Evolutionary conservation across 2,797 vertebrate genomes (phyloP).

Genomic region (Gymnoscopelus microlampas): DNA sequence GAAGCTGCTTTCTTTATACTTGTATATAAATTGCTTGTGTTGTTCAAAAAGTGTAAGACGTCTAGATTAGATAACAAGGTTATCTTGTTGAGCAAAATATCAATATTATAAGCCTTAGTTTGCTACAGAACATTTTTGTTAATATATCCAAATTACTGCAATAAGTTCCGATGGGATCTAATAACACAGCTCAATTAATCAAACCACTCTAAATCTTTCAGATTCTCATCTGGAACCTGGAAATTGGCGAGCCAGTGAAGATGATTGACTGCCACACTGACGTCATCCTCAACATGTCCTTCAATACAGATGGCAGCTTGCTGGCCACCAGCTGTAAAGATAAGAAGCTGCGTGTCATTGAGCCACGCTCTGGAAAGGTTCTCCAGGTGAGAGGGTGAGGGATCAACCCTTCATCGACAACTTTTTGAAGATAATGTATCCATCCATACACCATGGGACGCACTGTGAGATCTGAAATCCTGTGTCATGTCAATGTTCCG

Average conservation of each 20-base stretch:
- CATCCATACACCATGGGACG: background rate
- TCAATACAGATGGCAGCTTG: conserved; percentile 95
- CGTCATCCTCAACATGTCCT: conserved; percentile 97
- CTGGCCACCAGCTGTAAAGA: conserved; percentile 97
- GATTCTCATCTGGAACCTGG: conserved; percentile 99
- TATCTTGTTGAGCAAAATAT: no score
- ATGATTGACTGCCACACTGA: conserved; percentile 98
- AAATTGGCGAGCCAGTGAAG: conserved; percentile 94
- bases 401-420: background rate
- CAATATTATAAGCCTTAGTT: no score
- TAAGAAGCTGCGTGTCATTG: conserved; percentile 92
- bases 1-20: no score
- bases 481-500: no score
- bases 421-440: background rate
- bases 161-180: background rate
- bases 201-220: conserved; percentile 51
- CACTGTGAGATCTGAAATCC: background rate
- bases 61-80: no score
- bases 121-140: no score
- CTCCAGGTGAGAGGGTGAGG: conserved; percentile 84
- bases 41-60: no score
- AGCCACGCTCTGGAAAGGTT: conserved; percentile 92
- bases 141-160: no score
- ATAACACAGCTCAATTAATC: background rate
- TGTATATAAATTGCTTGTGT: no score